phyloP scores from a whole-genome alignment of 2,888 invertebrate species.

The Drosophila fungiperda region DNA sequence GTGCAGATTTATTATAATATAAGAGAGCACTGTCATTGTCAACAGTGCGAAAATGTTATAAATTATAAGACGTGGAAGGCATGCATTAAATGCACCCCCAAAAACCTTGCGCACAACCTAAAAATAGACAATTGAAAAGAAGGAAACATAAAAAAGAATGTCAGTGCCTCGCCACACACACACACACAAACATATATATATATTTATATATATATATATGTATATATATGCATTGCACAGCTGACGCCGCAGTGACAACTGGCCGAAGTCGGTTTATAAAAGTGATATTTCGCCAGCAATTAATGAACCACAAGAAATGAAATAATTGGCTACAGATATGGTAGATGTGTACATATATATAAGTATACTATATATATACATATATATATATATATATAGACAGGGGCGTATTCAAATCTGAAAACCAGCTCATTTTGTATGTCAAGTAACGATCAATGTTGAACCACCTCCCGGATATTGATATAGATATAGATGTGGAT shows the following conservation, averaged over 20 bases:
- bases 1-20: background rate
- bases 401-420: background rate
- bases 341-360: conserved; percentile 12
- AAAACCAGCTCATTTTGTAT: background rate
- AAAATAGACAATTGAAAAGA: conserved; percentile 6
- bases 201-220: background rate
- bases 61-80: conserved; percentile 4
- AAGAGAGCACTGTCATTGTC: background rate
- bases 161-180: background rate
- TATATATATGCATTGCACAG: conserved; percentile 13
- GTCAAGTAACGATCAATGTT: background rate
- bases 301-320: conserved; percentile 27
- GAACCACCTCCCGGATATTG: background rate
- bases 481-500: background rate
- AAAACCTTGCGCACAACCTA: conserved; percentile 5
- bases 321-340: conserved; percentile 11
- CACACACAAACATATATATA: background rate
- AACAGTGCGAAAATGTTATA: background rate
- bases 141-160: conserved; percentile 4
- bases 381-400: conserved; percentile 1
- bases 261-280: conserved; percentile 36
- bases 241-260: background rate
- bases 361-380: background rate
- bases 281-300: conserved; percentile 40
- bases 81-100: conserved; percentile 3